Evolutionary conservation across 1,140 invertebrate genomes (phyloP).

Genomic region (Calliopsis andreniformis): DNA sequence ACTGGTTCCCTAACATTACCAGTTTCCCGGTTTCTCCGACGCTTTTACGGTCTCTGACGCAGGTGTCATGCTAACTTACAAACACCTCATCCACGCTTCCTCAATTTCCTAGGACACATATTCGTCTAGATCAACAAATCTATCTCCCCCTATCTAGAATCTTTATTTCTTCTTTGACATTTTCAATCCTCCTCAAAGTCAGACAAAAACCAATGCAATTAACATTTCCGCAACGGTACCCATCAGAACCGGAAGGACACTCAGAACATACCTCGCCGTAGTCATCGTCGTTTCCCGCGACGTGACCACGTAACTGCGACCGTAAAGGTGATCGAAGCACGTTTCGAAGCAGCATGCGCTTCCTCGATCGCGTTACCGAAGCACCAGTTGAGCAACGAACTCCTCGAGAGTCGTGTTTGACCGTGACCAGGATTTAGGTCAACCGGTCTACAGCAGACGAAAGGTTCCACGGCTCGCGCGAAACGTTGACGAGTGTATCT

Average conservation of each 20-base stretch:
- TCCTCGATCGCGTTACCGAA: conserved; percentile 35
- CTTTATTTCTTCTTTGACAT: too few species aligned
- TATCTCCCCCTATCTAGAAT: too few species aligned
- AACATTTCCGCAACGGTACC: too few species aligned
- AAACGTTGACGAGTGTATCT: background rate
- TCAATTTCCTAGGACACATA: too few species aligned
- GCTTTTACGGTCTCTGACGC: background rate
- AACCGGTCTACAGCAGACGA: conserved; percentile 83
- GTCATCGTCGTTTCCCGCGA: conserved; percentile 5
- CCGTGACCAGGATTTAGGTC: conserved; percentile 79
- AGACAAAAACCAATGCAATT: too few species aligned
- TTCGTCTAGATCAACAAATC: too few species aligned
- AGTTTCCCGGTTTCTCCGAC: background rate
- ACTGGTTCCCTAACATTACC: background rate
- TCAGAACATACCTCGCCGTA: conserved; percentile 20
- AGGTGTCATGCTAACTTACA: too few species aligned
- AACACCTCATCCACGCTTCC: too few species aligned
- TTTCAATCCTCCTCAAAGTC: too few species aligned
- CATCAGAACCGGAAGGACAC: too few species aligned
- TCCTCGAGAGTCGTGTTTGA: conserved; percentile 68
- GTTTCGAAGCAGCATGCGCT: background rate
- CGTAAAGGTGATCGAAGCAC: conserved; percentile 21
- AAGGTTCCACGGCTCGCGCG: conserved; percentile 71
- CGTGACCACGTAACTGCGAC: conserved; percentile 34
- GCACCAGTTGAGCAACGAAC: conserved; percentile 36